Evolutionary conservation across 2,888 invertebrate genomes (phyloP).

Genomic region (Xestia ashworthii): DNA sequence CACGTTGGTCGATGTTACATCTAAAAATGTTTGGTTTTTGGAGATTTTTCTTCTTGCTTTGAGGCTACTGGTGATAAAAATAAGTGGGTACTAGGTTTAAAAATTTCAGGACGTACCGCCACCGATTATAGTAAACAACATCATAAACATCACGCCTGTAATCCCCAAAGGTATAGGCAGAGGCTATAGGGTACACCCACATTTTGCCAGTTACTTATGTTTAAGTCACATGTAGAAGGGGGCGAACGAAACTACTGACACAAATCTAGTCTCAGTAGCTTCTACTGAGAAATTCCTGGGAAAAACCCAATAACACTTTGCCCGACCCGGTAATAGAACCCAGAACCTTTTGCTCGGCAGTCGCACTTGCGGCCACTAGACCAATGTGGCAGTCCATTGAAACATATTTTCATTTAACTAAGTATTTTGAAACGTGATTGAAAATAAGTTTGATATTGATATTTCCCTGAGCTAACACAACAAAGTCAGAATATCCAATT

Average conservation of each 20-base stretch:
- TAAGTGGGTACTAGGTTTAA: neutral
- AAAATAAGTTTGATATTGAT: neutral
- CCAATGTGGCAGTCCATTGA: neutral
- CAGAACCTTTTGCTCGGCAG: no score
- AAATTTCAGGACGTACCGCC: neutral
- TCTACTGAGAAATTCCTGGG: neutral
- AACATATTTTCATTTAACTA: neutral
- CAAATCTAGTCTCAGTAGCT: neutral
- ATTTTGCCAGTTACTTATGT: neutral
- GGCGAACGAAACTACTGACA: neutral
- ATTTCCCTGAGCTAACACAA: slow-evolving; percentile 24
- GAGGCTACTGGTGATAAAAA: neutral
- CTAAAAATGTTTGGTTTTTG: neutral
- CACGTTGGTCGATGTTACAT: neutral
- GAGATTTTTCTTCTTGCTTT: neutral
- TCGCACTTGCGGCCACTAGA: no score
- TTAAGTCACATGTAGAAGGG: neutral
- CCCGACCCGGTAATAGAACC: neutral
- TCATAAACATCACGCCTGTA: neutral
- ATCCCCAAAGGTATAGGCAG: neutral
- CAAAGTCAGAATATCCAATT: slow-evolving; percentile 39
- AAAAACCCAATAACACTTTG: neutral
- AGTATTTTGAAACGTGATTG: slow-evolving; percentile 8
- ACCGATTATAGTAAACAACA: neutral
- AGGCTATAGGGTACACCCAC: neutral